A percentile compares a stretch with the other conserved stretches of the same genome.
Evolutionary conservation across 1,140 invertebrate species (phyloP).

Genomic region (Pantala flavescens): DNA sequence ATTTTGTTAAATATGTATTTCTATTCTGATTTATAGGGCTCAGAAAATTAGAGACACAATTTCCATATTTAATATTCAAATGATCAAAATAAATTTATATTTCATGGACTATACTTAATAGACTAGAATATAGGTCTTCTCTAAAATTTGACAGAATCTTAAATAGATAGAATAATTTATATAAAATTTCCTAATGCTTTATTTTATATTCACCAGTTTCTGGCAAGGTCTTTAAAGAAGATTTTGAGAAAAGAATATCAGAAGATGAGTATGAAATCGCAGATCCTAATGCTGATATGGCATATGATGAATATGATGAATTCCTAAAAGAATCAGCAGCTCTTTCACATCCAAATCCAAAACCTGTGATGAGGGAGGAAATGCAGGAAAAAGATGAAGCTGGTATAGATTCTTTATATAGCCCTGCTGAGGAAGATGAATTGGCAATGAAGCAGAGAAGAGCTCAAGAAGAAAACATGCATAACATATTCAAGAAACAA

Average conservation of each 20-base stretch:
- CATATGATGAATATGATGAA: neutral
- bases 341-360: neutral
- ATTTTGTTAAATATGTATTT: too few relatives aligned
- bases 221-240: neutral
- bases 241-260: neutral
- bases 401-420: neutral
- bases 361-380: neutral
- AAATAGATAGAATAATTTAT: too few relatives aligned
- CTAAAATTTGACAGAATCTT: too few relatives aligned
- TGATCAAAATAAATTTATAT: too few relatives aligned
- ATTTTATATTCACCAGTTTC: neutral
- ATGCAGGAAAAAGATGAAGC: slow-evolving; percentile 1
- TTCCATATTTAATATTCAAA: too few relatives aligned
- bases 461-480: neutral
- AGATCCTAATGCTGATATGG: too few relatives aligned
- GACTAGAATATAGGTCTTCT: too few relatives aligned
- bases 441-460: neutral
- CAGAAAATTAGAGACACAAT: too few relatives aligned
- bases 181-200: too few relatives aligned
- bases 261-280: neutral
- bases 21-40: too few relatives aligned
- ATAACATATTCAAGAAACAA: neutral
- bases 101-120: too few relatives aligned
- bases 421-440: neutral
- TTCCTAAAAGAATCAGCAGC: neutral